Conservation (phyloP, 2,888 invertebrate genomes). For the Allophyes oxyacanthae region DNA sequence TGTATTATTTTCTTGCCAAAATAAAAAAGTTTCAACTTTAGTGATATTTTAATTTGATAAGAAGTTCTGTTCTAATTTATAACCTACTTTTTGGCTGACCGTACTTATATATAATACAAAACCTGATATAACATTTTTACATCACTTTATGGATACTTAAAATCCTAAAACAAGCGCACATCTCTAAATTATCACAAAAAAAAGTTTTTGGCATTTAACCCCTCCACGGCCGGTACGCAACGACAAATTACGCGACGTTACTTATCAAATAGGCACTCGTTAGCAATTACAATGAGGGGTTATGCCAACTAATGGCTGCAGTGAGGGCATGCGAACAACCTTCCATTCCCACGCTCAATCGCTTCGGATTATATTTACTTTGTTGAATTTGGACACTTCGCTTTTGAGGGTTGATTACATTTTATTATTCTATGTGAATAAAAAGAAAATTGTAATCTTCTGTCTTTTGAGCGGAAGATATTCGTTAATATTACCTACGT, state of each 20-base stretch:
- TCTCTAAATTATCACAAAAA: constrained; percentile 13
- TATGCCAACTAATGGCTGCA: constrained; percentile 29
- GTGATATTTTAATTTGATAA: no score
- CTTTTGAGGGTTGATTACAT: constrained; percentile 12
- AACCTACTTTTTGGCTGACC: no score
- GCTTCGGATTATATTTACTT: constrained; percentile 38
- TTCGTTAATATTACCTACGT: no score
- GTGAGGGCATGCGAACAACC: constrained; percentile 57
- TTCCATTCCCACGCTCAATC: constrained; percentile 78
- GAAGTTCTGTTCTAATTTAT: no score
- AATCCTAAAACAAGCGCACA: not conserved
- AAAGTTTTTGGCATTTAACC: constrained; percentile 32
- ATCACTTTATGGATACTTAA: no score
- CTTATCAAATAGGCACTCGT: constrained; percentile 61
- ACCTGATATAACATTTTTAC: no score
- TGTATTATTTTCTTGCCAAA: no score
- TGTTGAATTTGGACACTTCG: constrained; percentile 17
- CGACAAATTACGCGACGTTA: constrained; percentile 39
- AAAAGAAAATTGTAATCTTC: not conserved
- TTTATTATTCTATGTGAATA: not conserved
- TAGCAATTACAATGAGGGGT: constrained; percentile 73
- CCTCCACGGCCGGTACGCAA: constrained; percentile 24
- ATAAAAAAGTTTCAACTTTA: no score
- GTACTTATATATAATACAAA: no score
- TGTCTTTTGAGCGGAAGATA: no score